Evolutionary conservation across 1,140 invertebrate genomes (phyloP).

Genomic region (Archivesica marissinica): DNA sequence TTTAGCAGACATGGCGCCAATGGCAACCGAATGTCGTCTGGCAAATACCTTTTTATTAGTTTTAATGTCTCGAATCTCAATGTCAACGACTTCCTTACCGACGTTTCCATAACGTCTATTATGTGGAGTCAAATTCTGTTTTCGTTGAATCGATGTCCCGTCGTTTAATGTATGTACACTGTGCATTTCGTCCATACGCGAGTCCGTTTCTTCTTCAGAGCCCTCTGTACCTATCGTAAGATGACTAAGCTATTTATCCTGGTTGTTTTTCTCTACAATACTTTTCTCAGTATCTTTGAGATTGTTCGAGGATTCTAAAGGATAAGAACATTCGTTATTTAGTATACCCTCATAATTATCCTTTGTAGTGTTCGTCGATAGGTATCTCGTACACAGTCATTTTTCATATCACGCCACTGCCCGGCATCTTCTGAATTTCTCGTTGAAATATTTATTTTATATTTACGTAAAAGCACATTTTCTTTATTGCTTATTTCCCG

Average conservation of each 20-base stretch:
- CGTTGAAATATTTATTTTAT: slow-evolving; percentile 40
- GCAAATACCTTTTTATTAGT: neutral
- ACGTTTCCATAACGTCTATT: neutral
- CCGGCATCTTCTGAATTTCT: slow-evolving; percentile 15
- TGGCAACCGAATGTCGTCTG: slow-evolving; percentile 17
- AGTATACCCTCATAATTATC: neutral
- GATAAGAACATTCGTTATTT: slow-evolving; percentile 27
- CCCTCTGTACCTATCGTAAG: neutral
- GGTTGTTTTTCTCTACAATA: slow-evolving; percentile 34
- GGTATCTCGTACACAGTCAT: no score
- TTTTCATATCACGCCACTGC: neutral
- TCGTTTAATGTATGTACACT: neutral
- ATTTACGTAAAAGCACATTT: slow-evolving; percentile 33
- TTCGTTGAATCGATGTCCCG: neutral
- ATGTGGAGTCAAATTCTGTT: neutral
- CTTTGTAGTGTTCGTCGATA: neutral
- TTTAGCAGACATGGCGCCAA: neutral
- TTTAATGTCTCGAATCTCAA: slow-evolving; percentile 37
- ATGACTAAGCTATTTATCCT: slow-evolving; percentile 32
- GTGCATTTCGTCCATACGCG: neutral
- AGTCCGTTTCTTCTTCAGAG: neutral
- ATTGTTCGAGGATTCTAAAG: slow-evolving; percentile 39
- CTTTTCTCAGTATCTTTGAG: slow-evolving; percentile 4
- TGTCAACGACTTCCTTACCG: neutral
- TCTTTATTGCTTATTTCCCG: slow-evolving; percentile 33